phyloP scores from a whole-genome alignment of 2,888 invertebrate species.

The Pterobdella sp. region DNA sequence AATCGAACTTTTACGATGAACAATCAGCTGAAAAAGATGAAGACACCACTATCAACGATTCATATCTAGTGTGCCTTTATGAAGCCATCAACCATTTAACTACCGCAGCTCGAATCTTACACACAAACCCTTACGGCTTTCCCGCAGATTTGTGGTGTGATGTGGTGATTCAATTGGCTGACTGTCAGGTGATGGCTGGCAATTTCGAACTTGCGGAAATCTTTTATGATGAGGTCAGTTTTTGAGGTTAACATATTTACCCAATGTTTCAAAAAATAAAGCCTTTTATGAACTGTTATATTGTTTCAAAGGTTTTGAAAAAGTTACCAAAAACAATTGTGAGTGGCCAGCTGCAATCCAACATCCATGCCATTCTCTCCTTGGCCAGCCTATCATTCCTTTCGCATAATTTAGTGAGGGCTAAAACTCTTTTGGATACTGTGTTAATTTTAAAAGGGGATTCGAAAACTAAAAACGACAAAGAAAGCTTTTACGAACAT shows the following conservation, averaged over 20 bases:
- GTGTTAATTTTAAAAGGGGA: conserved; percentile 13
- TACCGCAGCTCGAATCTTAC: neutral
- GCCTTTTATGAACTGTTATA: neutral
- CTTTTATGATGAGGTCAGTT: conserved; percentile 14
- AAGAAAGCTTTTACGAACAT: neutral
- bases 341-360: conserved; percentile 10
- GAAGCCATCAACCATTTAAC: conserved; percentile 21
- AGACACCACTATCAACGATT: neutral
- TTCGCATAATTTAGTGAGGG: conserved; percentile 15
- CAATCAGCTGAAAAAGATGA: conserved; percentile 8
- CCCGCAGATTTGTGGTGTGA: conserved; percentile 15
- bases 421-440: conserved; percentile 14
- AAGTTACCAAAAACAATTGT: conserved; percentile 4
- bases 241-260: too few relatives aligned
- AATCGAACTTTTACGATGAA: neutral
- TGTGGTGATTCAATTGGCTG: conserved; percentile 17
- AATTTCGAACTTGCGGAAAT: conserved; percentile 18
- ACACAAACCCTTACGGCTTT: neutral
- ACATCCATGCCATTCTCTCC: conserved; percentile 19
- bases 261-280: too few relatives aligned
- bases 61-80: conserved; percentile 13
- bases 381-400: conserved; percentile 21
- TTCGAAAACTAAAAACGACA: neutral
- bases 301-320: neutral
- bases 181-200: conserved; percentile 23